A percentile compares a stretch with the other conserved stretches of the same genome.
Evolutionary conservation across 2,113 vertebrate species (phyloP).

Genomic region (Malurus elegans): DNA sequence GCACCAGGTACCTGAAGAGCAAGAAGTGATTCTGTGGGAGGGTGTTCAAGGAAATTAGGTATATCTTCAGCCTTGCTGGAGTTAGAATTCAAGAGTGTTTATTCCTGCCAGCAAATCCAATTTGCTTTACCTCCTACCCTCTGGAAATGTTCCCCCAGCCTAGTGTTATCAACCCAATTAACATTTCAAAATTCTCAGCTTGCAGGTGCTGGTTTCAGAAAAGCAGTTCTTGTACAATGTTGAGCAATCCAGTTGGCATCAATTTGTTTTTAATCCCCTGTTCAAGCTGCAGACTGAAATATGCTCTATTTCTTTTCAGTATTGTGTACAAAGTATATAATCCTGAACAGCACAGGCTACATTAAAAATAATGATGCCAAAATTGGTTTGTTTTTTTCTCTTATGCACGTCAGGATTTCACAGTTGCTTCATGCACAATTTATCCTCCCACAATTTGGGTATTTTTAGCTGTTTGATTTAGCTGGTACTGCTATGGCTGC

Average conservation of each 20-base stretch:
- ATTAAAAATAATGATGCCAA: background rate
- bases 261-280: background rate
- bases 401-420: accelerated
- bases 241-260: slow-evolving; percentile 18
- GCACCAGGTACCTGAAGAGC: background rate
- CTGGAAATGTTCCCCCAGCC: background rate
- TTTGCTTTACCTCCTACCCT: background rate
- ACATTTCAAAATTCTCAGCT: slow-evolving; percentile 32
- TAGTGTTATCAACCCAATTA: background rate
- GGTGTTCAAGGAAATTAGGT: background rate
- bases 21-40: background rate
- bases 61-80: background rate
- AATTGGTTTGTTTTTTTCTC: background rate
- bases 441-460: background rate
- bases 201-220: slow-evolving; percentile 31
- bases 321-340: background rate
- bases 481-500: background rate
- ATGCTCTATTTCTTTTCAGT: background rate
- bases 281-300: background rate
- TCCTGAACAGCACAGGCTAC: background rate
- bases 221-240: background rate
- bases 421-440: background rate
- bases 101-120: background rate
- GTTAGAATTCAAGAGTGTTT: background rate
- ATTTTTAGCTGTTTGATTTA: background rate